Conservation (phyloP, 2,797 vertebrate species). For the Tokudaia tokunoshimensis region DNA sequence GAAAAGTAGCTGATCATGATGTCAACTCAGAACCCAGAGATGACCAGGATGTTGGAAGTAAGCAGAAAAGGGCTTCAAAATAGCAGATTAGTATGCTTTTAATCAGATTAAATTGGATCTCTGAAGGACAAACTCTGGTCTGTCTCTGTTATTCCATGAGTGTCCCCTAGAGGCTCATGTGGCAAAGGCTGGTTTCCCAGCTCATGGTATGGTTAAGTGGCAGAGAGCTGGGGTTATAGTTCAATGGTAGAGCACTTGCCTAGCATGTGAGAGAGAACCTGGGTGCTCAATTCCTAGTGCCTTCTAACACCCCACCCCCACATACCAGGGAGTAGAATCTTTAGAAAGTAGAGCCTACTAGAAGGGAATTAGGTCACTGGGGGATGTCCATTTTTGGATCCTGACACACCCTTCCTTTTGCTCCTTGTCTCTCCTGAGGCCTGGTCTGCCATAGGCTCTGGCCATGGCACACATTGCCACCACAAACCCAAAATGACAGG, state of each 20-base stretch:
- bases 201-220: not conserved
- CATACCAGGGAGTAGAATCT: not conserved
- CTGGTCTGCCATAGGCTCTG: not conserved
- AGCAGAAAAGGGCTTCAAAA: constrained; percentile 25
- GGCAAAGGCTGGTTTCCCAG: not conserved
- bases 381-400: not conserved
- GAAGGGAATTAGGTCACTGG: not conserved
- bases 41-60: not conserved
- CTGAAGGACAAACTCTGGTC: not conserved
- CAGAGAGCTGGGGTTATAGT: not conserved
- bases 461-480: not conserved
- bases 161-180: not conserved
- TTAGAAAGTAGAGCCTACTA: not conserved
- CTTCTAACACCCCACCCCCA: not conserved
- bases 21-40: not conserved
- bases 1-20: not conserved
- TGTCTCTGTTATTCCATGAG: not conserved
- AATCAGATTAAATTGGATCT: not conserved
- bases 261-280: not conserved
- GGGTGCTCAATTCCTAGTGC: not conserved
- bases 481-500: not conserved
- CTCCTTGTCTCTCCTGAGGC: not conserved
- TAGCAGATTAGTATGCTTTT: not conserved
- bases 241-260: not conserved
- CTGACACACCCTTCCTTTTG: not conserved